Evolutionary conservation across 64 coral and sea anemone species (phyloP), one percentile per base, ranked within the genome.

Genomic region (Stichodactyla helianthus): DNA sequence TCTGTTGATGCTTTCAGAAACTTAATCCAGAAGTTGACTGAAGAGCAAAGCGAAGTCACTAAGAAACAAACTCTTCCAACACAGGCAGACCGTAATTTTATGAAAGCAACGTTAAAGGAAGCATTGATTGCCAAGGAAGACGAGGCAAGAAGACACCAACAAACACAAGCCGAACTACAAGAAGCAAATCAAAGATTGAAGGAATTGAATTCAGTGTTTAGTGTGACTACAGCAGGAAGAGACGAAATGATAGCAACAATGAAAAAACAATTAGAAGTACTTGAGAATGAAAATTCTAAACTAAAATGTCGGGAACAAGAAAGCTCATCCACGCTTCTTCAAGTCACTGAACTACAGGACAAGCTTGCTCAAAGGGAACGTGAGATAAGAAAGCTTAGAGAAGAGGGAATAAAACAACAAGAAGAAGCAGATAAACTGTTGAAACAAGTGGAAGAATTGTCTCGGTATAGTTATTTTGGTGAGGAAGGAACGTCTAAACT

Each of bases 91-190:
- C 52, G 22, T 52, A 20, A 81, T 19, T 54, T 51, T 20, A 51
- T 81, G 50, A 54, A 81, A n/a, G 35, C 78, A 81, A 51, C 35
- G 20, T 51, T 81, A 4, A 81, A 81, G 54, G 78, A 81, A 19
- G 52, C 52, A n/a, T 0, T 54, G 5, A 12, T 8, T 17, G 78
- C 78, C 14, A 81, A 51, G 17, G 78, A 81, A 19, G 52, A 81
- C 11, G 78, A 81, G 50, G 8, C 16, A 52, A n/a, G 17, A 54
- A 1, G 18, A 28, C 78, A 52, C 12, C 78, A 54, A 53, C 50
- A 81, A 81, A 81, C 78, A 52, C 50, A 81, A 28, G 26, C 18
- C 52, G 17, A 54, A 20, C 78, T 81, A 22, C 4, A 52, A 54
- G 20, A 52, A 52, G 50, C 52, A 52, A 54, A 52, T 52, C 15